phyloP scores from a whole-genome alignment of 2,113 vertebrate species.

The Bubalus kerabau region DNA sequence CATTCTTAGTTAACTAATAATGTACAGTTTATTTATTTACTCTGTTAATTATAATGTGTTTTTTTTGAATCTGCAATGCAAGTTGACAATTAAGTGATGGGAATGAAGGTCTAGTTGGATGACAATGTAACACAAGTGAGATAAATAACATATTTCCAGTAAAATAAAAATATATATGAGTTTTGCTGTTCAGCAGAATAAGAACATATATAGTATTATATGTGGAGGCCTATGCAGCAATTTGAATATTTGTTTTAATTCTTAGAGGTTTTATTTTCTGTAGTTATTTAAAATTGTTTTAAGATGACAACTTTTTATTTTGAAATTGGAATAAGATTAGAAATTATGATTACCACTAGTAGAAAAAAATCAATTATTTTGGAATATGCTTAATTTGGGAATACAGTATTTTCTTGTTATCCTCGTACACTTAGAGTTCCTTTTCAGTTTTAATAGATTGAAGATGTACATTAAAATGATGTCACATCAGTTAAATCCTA shows the following conservation, averaged over 20 bases:
- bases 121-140: neutral
- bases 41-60: neutral
- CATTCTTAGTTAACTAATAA: neutral
- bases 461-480: neutral
- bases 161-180: neutral
- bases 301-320: neutral
- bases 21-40: neutral
- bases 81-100: neutral
- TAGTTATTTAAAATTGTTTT: neutral
- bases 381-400: neutral
- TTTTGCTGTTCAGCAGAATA: neutral
- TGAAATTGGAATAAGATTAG: neutral
- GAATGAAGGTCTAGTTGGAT: neutral
- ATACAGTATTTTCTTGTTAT: neutral
- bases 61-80: neutral
- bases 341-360: constrained; percentile 11
- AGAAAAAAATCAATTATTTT: neutral
- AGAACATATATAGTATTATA: neutral
- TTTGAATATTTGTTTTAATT: neutral
- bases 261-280: neutral
- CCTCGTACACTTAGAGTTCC: neutral
- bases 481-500: neutral
- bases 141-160: neutral
- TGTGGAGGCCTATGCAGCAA: neutral
- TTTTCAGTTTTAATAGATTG: neutral